Evolutionary conservation across 2,888 invertebrate genomes (phyloP).

Genomic region (Pogonocherus hispidulus): DNA sequence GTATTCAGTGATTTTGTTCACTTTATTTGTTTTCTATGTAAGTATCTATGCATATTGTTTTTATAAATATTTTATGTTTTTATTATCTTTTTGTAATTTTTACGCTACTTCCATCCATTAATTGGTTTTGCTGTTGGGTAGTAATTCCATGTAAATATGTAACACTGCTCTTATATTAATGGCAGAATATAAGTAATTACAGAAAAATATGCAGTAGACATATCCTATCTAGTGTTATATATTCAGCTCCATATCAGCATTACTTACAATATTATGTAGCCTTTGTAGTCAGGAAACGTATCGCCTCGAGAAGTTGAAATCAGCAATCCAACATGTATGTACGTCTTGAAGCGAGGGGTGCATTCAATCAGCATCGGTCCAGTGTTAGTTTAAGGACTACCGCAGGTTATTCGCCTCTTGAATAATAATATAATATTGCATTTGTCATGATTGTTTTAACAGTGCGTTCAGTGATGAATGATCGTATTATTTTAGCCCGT

Average conservation of each 20-base stretch:
- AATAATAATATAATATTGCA: slow-evolving; percentile 17
- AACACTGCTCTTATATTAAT: too few relatives aligned
- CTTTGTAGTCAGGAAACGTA: slow-evolving; percentile 23
- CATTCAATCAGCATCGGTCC: slow-evolving; percentile 31
- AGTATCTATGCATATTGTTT: too few relatives aligned
- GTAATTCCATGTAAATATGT: too few relatives aligned
- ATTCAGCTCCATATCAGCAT: neutral
- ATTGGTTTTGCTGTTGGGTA: too few relatives aligned
- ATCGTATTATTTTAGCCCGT: neutral
- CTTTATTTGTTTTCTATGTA: too few relatives aligned
- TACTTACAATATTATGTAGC: neutral
- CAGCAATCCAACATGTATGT: slow-evolving; percentile 8
- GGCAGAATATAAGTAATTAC: too few relatives aligned
- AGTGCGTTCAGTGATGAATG: neutral
- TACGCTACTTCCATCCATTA: too few relatives aligned
- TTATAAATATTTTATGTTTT: too few relatives aligned
- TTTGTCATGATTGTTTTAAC: slow-evolving; percentile 18
- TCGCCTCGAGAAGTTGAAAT: slow-evolving; percentile 24
- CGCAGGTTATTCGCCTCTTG: slow-evolving; percentile 25
- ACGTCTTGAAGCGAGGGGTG: slow-evolving; percentile 15
- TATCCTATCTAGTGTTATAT: too few relatives aligned
- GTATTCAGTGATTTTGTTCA: too few relatives aligned
- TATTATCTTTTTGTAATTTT: too few relatives aligned
- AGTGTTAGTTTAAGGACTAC: slow-evolving; percentile 24
- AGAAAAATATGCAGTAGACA: too few relatives aligned